Base-by-base conservation (phyloP, 2,888 invertebrate genomes). In the Copidosoma aretas region DNA sequence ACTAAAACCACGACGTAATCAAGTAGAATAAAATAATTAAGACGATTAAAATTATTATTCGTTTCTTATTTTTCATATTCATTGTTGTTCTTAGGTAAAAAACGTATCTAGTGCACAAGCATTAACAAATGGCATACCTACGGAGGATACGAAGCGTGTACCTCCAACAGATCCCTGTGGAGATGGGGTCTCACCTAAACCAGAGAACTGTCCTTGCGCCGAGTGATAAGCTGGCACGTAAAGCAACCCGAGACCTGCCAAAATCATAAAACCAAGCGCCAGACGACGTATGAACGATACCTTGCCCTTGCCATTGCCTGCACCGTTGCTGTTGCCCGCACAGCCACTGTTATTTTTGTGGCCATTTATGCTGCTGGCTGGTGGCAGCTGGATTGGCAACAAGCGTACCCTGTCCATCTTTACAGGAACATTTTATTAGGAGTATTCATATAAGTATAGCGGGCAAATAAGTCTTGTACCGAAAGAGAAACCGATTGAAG, bases 181-280 rank as follows among this genome's bases (percentile, higher is more conserved):
- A 70, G 80, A 77, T 71, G 80, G 74, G 73, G 77, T 79, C 80
- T 83, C 83, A 82, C 83, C 81, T 81, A 83, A 78, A 77, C 80
- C 79, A 77, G 77, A 76, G 64, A 79, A 75, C 72, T 82, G 80
- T 58, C 79, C 79, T 74, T 82, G 83, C 51, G 77, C 82, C 60
- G 82, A 83, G 74, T 83, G 82, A 69, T 83, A 83, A 57, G 82
- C 83, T 68, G 83, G 83, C 60, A 83, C 80, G 74, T 83, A 83
- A 10, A 83, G 76, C 64, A 83, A 73, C 62, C 81, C 82, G 58
- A 83, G 73, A 62, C 78, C 76, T 66, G 80, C 80, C 59, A 83
- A 73, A 61, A 83, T 74, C 52, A 80, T 77, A 74, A 81, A 84
- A 73, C 81, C 80, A 69, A 84, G 64, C 53, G 78, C 78, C 60